Conservation (phyloP, 2,888 invertebrate genomes). For the Sarcophaga rosellei region DNA sequence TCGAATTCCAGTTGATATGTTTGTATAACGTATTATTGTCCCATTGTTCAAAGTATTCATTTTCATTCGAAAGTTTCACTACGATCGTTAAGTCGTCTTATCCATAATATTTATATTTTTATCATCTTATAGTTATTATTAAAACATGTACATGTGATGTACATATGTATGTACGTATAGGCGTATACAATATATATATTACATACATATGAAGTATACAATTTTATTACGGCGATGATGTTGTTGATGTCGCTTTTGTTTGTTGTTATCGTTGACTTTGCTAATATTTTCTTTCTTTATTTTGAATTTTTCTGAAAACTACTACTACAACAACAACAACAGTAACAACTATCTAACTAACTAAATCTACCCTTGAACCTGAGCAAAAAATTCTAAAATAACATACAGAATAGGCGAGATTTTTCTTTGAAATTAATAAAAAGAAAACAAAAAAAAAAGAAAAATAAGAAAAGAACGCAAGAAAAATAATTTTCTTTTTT, state of each 20-base stretch:
- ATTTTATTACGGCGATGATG: slow-evolving; percentile 38
- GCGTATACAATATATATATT: neutral
- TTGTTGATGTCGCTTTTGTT: slow-evolving; percentile 29
- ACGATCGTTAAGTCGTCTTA: neutral
- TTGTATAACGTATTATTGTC: neutral
- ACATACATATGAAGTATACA: neutral
- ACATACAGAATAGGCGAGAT: neutral
- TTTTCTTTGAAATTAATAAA: neutral
- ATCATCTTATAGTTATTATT: neutral
- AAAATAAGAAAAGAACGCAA: slow-evolving; percentile 29
- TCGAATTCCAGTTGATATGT: too few species aligned
- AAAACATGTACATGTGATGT: neutral
- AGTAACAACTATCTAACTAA: slow-evolving; percentile 26
- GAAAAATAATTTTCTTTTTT: slow-evolving; percentile 35
- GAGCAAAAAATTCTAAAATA: slow-evolving; percentile 67
- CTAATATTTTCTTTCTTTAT: slow-evolving; percentile 55
- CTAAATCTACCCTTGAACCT: slow-evolving; percentile 77
- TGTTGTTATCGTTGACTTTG: slow-evolving; percentile 17
- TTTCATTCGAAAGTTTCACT: neutral
- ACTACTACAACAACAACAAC: neutral
- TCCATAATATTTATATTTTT: neutral
- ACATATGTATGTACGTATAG: neutral
- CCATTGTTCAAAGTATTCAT: neutral
- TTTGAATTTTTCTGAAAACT: neutral
- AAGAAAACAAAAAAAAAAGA: slow-evolving; percentile 15